Evolutionary conservation across 2,797 vertebrate species (phyloP).

Genomic region (Nannoperca australis): DNA sequence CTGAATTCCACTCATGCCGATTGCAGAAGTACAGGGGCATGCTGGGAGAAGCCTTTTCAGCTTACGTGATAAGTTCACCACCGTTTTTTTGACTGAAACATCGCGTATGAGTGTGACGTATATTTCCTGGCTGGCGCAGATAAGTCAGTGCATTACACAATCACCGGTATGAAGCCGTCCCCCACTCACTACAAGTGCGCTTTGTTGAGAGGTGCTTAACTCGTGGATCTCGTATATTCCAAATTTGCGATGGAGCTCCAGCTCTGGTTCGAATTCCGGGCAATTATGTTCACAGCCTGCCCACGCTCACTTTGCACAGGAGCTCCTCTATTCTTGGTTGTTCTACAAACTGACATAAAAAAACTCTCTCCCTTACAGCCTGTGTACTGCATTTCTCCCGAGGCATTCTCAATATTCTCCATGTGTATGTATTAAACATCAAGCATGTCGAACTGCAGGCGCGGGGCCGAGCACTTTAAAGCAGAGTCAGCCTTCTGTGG

Average conservation of each 20-base stretch:
- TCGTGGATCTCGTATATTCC: slow-evolving; percentile 38
- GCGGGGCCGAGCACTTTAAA: slow-evolving; percentile 68
- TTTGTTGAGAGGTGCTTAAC: slow-evolving; percentile 55
- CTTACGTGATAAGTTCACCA: slow-evolving; percentile 19
- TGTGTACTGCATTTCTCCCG: slow-evolving; percentile 52
- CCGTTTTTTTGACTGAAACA: slow-evolving; percentile 18
- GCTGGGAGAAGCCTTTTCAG: slow-evolving; percentile 30
- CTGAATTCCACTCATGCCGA: slow-evolving; percentile 56
- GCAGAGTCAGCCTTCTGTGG: slow-evolving; percentile 72
- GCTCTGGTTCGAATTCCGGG: slow-evolving; percentile 51
- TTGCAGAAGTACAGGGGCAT: slow-evolving; percentile 33
- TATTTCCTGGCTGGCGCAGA: slow-evolving; percentile 18
- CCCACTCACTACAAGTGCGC: slow-evolving; percentile 43
- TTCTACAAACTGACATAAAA: slow-evolving; percentile 63
- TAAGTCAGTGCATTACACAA: slow-evolving; percentile 34
- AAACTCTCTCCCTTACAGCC: slow-evolving; percentile 40
- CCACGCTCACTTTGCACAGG: slow-evolving; percentile 55
- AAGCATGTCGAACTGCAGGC: slow-evolving; percentile 67
- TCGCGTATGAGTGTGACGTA: slow-evolving; percentile 10
- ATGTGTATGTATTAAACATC: slow-evolving; percentile 78
- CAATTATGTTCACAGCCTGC: slow-evolving; percentile 58
- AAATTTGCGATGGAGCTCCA: slow-evolving; percentile 47
- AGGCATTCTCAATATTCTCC: slow-evolving; percentile 64
- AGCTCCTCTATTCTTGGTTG: slow-evolving; percentile 62
- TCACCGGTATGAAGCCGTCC: slow-evolving; percentile 14